Percentiles rank a stretch among this genome's conserved stretches.
These are phyloP conservation scores for Dryomyza anilis DNA, from an alignment of 2,888 invertebrate genomes.

Conservation along the genomic window DNA sequence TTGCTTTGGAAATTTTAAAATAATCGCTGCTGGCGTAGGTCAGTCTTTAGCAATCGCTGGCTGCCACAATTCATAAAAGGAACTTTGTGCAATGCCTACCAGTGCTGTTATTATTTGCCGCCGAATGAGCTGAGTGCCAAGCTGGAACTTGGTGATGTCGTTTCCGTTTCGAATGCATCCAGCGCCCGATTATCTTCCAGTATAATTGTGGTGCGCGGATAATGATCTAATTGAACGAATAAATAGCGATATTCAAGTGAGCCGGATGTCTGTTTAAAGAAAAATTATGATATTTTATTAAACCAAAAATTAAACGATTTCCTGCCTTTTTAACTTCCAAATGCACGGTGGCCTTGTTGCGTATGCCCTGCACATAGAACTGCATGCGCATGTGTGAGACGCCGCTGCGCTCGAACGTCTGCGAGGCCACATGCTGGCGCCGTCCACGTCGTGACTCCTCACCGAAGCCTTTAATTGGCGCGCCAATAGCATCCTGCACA, in stretches of 20 bases:
- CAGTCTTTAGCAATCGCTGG: too few relatives aligned
- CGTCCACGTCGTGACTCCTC: slow-evolving; percentile 84
- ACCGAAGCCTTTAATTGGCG: slow-evolving; percentile 87
- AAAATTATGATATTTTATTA: too few relatives aligned
- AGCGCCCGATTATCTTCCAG: slow-evolving; percentile 75
- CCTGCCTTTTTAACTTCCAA: slow-evolving; percentile 88
- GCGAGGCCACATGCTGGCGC: slow-evolving; percentile 82
- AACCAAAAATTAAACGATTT: too few relatives aligned
- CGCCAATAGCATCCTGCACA: slow-evolving; percentile 83
- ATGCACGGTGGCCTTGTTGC: slow-evolving; percentile 82
- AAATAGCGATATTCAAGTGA: slow-evolving; percentile 82
- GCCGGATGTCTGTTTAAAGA: slow-evolving; percentile 74
- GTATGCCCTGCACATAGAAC: slow-evolving; percentile 85
- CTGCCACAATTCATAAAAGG: too few relatives aligned
- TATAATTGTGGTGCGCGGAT: slow-evolving; percentile 74
- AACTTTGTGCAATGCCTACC: too few relatives aligned
- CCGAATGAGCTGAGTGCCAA: slow-evolving; percentile 33
- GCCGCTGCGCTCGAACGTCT: slow-evolving; percentile 76
- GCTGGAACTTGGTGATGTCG: slow-evolving; percentile 31
- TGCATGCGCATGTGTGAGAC: slow-evolving; percentile 83
- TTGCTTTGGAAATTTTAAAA: too few relatives aligned
- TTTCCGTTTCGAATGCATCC: slow-evolving; percentile 35
- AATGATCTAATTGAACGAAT: slow-evolving; percentile 81
- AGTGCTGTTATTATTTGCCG: too few relatives aligned
- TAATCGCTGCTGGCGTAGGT: too few relatives aligned